Evolutionary conservation across 2,888 invertebrate genomes (phyloP).

Genomic region (Trichopoda pennipes): DNA sequence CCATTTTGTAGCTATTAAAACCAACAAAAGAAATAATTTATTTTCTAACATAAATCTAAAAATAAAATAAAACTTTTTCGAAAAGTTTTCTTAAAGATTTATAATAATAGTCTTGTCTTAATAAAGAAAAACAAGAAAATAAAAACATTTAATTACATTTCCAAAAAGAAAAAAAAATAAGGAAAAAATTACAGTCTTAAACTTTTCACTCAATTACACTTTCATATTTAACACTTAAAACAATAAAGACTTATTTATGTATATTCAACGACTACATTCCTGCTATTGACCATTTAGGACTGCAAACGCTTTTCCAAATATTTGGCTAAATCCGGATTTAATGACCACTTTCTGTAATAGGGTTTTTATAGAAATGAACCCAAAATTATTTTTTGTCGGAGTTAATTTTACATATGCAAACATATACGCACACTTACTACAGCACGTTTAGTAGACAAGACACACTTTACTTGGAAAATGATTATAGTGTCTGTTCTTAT

Average conservation of each 20-base stretch:
- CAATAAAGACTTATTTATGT: conserved; percentile 18
- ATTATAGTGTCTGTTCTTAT: conserved; percentile 65
- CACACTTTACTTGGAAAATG: conserved; percentile 43
- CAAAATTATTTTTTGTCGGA: conserved; percentile 54
- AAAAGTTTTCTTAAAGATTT: conserved; percentile 45
- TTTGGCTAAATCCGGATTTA: conserved; percentile 67
- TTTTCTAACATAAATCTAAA: conserved; percentile 37
- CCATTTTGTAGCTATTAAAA: conserved; percentile 41
- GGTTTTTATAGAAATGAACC: conserved; percentile 30
- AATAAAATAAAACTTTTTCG: conserved; percentile 30
- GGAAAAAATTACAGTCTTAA: conserved; percentile 34
- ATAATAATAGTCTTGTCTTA: conserved; percentile 1
- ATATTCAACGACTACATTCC: not conserved
- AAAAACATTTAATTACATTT: conserved; percentile 66
- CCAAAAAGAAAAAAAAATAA: conserved; percentile 48
- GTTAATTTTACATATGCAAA: conserved; percentile 16
- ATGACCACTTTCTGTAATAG: conserved; percentile 52
- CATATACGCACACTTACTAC: not conserved
- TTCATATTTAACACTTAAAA: conserved; percentile 49
- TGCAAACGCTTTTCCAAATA: conserved; percentile 56
- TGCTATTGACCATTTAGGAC: conserved; percentile 36
- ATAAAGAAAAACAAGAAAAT: conserved; percentile 18
- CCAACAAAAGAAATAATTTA: conserved; percentile 51
- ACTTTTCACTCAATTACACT: conserved; percentile 67
- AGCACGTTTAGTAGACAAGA: conserved; percentile 29